Conservation (phyloP, 2,888 invertebrate genomes). For the Hyposoter didymator region DNA sequence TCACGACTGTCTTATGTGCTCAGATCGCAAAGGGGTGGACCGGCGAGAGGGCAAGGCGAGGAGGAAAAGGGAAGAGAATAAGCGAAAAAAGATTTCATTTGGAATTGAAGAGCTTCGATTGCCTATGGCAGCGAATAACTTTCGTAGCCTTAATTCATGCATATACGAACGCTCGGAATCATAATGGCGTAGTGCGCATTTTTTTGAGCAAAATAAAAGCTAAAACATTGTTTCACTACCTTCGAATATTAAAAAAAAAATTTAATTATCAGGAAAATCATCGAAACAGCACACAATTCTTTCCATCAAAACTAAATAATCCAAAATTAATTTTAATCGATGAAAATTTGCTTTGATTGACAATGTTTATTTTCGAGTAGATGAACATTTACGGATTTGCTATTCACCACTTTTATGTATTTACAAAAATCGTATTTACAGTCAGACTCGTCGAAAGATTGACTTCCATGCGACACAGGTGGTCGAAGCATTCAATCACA, state of each 20-base stretch:
- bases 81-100: constrained; percentile 58
- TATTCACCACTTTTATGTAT: neutral
- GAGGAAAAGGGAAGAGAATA: neutral
- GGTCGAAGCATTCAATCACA: constrained; percentile 68
- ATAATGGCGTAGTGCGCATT: neutral
- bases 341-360: neutral
- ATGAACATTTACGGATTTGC: neutral
- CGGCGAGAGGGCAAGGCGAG: neutral
- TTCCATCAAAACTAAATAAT: neutral
- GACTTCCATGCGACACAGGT: constrained; percentile 72
- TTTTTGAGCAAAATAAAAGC: neutral
- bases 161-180: constrained; percentile 3
- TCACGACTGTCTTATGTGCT: constrained; percentile 45
- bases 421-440: neutral
- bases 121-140: constrained; percentile 52
- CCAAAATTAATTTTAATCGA: neutral
- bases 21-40: constrained; percentile 21
- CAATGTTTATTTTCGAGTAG: neutral
- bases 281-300: neutral
- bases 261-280: neutral
- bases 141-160: constrained; percentile 16
- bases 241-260: neutral
- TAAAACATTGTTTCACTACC: neutral
- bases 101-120: constrained; percentile 51
- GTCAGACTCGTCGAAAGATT: constrained; percentile 21